phyloP scores from a whole-genome alignment of 2,888 invertebrate species.

The Torymus tubicola region DNA sequence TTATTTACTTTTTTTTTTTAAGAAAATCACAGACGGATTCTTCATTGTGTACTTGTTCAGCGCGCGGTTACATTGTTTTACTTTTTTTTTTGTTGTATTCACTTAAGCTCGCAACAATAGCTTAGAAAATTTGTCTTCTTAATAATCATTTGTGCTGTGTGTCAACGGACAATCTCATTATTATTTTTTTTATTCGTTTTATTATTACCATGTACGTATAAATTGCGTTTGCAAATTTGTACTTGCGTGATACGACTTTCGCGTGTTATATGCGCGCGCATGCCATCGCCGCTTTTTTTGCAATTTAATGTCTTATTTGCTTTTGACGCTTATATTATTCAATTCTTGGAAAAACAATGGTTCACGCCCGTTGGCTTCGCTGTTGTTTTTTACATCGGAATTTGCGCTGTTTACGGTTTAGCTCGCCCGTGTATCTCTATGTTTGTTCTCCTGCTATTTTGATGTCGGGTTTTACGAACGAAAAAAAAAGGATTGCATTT shows the following conservation, averaged over 20 bases:
- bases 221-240: conserved; percentile 49
- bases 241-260: conserved; percentile 35
- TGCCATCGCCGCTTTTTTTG: background rate
- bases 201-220: conserved; percentile 7
- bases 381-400: background rate
- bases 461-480: no score
- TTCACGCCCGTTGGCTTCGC: background rate
- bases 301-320: conserved; percentile 4
- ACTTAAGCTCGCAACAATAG: conserved; percentile 40
- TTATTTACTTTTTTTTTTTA: conserved; percentile 19
- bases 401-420: background rate
- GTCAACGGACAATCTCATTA: background rate
- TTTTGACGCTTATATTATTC: background rate
- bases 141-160: conserved; percentile 27
- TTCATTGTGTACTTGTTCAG: conserved; percentile 41
- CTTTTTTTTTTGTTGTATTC: no score
- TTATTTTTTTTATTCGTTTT: conserved; percentile 22
- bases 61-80: background rate
- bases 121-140: conserved; percentile 18
- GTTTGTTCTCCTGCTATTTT: no score
- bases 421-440: no score
- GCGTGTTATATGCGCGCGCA: background rate
- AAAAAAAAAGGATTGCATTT: no score
- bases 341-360: background rate
- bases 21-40: conserved; percentile 53